Conservation (phyloP, 2,113 vertebrate species). For the Salvelinus sp. region DNA sequence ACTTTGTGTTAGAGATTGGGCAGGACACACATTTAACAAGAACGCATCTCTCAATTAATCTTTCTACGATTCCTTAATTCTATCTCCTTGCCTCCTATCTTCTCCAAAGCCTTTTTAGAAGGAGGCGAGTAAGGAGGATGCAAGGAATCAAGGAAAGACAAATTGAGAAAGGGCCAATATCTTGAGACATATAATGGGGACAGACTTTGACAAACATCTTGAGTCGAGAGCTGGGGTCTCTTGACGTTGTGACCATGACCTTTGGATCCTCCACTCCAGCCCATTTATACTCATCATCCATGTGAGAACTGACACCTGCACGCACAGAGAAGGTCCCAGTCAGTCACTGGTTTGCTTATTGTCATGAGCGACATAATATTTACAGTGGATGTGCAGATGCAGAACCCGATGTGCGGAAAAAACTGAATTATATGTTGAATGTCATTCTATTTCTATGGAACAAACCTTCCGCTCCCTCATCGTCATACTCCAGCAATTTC, state of each 20-base stretch:
- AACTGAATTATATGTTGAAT: too few relatives aligned
- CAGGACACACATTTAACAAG: background rate
- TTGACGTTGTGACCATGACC: constrained; percentile 90
- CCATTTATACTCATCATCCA: constrained; percentile 92
- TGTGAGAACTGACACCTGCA: constrained; percentile 79
- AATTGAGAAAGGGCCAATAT: too few relatives aligned
- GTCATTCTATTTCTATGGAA: background rate
- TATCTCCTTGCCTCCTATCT: too few relatives aligned
- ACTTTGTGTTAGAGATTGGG: background rate
- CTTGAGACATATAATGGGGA: background rate
- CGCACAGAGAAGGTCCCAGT: background rate
- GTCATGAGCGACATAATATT: background rate
- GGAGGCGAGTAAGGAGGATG: too few relatives aligned
- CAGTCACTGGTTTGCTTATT: background rate
- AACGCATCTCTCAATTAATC: background rate
- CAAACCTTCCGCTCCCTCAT: constrained; percentile 83
- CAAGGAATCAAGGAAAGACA: too few relatives aligned
- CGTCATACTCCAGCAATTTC: constrained; percentile 84
- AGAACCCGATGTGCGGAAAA: too few relatives aligned
- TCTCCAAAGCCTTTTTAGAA: too few relatives aligned
- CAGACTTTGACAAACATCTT: constrained; percentile 90
- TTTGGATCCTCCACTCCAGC: constrained; percentile 90
- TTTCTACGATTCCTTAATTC: too few relatives aligned
- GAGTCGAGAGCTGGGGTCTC: constrained; percentile 90
- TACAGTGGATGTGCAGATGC: too few relatives aligned